Percentiles rank a stretch among this genome's conserved stretches.
phyloP scores from a whole-genome alignment of 2,113 vertebrate genomes.

The Dasypus novemcinctus region DNA sequence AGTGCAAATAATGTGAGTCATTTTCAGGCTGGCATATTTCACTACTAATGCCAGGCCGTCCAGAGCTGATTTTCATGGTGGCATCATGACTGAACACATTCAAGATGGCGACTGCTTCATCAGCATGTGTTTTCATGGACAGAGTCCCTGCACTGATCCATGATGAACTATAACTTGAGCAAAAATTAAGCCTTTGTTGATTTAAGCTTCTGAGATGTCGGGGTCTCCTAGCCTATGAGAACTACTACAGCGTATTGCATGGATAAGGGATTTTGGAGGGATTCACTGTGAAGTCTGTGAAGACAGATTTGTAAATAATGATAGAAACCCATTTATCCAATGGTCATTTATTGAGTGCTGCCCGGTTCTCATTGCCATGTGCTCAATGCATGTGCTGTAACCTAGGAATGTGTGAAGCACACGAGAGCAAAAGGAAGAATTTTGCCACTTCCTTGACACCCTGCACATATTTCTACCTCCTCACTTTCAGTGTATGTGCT shows the following conservation, averaged over 20 bases:
- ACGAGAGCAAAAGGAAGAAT: background rate
- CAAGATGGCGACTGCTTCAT: background rate
- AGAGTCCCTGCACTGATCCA: background rate
- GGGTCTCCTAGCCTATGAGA: background rate
- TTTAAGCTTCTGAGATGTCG: background rate
- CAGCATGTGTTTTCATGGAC: background rate
- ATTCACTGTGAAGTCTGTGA: background rate
- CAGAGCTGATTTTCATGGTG: too few relatives aligned
- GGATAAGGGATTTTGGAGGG: background rate
- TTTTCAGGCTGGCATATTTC: background rate
- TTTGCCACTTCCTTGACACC: background rate
- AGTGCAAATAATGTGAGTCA: background rate
- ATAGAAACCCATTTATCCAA: background rate
- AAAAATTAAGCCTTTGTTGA: background rate
- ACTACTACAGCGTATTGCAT: background rate
- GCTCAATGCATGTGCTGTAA: background rate
- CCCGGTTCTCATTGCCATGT: background rate
- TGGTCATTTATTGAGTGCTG: rapidly evolving
- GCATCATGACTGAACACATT: rapidly evolving
- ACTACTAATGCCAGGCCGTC: too few relatives aligned
- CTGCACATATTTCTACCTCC: background rate
- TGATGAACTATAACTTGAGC: background rate
- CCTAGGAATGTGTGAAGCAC: background rate
- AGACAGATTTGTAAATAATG: background rate
- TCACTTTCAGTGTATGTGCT: rapidly evolving